These are phyloP conservation scores for Gobius niger DNA, from an alignment of 2,113 vertebrate species.

Conservation along the genomic window DNA sequence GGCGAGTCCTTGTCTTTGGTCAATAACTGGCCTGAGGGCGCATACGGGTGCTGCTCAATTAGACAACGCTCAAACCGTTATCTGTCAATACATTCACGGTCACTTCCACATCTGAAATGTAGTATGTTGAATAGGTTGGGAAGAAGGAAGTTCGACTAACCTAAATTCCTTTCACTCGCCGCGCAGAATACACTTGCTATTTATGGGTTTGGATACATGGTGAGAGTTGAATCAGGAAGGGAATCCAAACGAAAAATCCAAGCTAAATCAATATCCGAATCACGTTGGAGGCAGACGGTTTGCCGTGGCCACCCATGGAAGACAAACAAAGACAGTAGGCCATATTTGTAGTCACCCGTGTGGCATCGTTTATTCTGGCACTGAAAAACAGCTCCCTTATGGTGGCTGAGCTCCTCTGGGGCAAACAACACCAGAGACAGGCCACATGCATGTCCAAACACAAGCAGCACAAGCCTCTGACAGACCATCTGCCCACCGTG, in stretches of 20 bases:
- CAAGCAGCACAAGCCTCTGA: constrained; percentile 6
- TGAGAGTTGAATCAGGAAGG: neutral
- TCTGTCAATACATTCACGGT: constrained; percentile 45
- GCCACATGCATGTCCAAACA: constrained; percentile 51
- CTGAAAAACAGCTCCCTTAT: constrained; percentile 35
- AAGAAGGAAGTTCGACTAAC: constrained; percentile 2
- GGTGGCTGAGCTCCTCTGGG: constrained; percentile 12
- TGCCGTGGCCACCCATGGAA: neutral
- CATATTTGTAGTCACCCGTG: constrained; percentile 3
- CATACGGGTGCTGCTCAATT: constrained; percentile 40
- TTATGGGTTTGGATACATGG: neutral
- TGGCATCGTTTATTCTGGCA: constrained; percentile 21
- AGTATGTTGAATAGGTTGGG: constrained; percentile 23
- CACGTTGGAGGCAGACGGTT: neutral
- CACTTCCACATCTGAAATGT: constrained; percentile 14
- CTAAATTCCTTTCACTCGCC: too few species aligned
- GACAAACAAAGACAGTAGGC: neutral
- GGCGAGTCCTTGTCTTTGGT: constrained; percentile 46
- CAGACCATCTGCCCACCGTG: constrained; percentile 29
- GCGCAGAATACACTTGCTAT: neutral
- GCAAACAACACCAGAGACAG: constrained; percentile 16
- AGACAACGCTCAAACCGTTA: constrained; percentile 46
- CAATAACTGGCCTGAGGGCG: constrained; percentile 49
- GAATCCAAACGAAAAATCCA: neutral
- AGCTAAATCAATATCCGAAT: neutral